Base-by-base conservation (phyloP, 2,888 invertebrate species). In the Tinea trinotella region DNA sequence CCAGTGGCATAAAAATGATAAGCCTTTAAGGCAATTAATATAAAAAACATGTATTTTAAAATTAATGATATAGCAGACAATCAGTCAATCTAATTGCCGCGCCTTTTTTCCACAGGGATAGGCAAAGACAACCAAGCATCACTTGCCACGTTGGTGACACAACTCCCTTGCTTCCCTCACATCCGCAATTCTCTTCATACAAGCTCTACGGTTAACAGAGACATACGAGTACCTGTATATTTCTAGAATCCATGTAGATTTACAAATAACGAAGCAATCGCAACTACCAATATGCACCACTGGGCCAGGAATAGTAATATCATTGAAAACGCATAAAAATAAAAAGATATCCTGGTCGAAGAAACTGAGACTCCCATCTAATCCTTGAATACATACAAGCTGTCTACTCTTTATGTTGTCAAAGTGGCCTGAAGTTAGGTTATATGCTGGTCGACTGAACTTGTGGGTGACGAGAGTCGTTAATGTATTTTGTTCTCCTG, bases 301-400 rank as follows among this genome's bases (percentile, higher is more conserved):
- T 0, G 96, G 94, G 13, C 93, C 93, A 0, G 98, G 98, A 56
- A 97, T 84, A 53, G 96, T 82, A 57, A 92, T 90, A 55, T 93
- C 92, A 1, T 93, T 92, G 60, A 98, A 88, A 61, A 91, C 89
- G 58, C 96, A 92, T 65, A 91, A 90, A 70, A 97, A 96, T 12
- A 93, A 88, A 70, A 93, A 94, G 54, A 93, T 92, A 75, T 98
- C 98, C 79, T 97, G 97, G 70, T 98, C 98, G 73, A 92, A 98
- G 70, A 99, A 94, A 55, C 92, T 91, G 13, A 98, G 74, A 53
- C 93, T 90, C 10, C 98, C 97, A 76, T 98, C 97, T 63, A 98
- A 77, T 24, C 94, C 94, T 69, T 96, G 96, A 15, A 98, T 91
- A 70, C 97, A 97, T 56, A 97, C 88, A 64, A 97, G 95, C 72